Evolutionary conservation across 1,140 invertebrate species (phyloP), one percentile per base, ranked within the genome.

Genomic region (Cephus cinctus): DNA sequence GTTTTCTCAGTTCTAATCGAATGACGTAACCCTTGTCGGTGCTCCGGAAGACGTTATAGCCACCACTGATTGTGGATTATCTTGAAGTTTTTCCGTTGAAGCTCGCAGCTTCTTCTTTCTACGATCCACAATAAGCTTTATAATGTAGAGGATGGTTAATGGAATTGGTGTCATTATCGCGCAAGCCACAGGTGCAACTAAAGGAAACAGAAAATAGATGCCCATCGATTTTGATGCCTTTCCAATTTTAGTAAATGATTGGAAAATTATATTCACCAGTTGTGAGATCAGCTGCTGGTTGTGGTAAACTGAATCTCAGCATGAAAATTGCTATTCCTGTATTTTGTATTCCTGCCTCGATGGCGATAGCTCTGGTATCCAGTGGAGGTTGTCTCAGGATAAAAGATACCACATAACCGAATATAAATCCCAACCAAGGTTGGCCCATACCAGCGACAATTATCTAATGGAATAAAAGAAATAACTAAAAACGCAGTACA

Each of bases 281-380:
- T n/a, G 89, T 90, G 19, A 92, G 72, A 77, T 92, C 90, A 1
- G 86, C 86, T 56, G 84, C 81, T 4, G 89, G 89, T 61, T 89
- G 85, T 4, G 76, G 74, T 20, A 90, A 71, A 31, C 83, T 80
- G 69, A 86, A 84, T 44, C 83, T 75, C 12, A 96, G 75, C 42
- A 97, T 74, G 65, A 94, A 88, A 58, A 96, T 94, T 0, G 92
- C 82, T 53, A 96, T 91, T 14, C 94, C 94, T 0, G 94, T 96
- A 75, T 98, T 97, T 75, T 97, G 94, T 42, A 97, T 86, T 30
- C 94, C 94, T 11, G 93, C 94, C 78, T 98, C 94, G 47, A 97
- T 87, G 4, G 89, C 85, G 58, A 98, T 94, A 2, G 94, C 91
- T 1, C 94, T 75, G 5, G 85, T 76, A 63, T 96, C 89, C 12